These are phyloP conservation scores for Entelurus aequoreus DNA, from an alignment of 2,113 vertebrate species.

Conservation along the genomic window DNA sequence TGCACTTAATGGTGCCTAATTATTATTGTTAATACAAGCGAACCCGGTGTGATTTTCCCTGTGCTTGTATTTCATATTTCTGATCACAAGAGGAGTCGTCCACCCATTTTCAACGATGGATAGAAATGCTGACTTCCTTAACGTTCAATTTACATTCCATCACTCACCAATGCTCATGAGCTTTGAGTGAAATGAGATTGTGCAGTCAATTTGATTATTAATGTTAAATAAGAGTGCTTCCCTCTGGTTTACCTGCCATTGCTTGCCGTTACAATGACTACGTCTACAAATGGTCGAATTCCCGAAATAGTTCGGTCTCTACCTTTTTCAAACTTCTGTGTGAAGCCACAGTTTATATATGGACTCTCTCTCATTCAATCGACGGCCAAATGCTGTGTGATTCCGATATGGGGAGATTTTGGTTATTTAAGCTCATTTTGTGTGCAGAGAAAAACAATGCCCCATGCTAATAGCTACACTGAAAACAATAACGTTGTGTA, in stretches of 20 bases:
- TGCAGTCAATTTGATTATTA: too few species aligned
- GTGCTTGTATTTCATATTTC: not conserved
- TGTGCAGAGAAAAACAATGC: too few species aligned
- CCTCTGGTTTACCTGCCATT: not conserved
- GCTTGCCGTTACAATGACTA: not conserved
- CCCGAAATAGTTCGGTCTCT: too few species aligned
- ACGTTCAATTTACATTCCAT: conserved; percentile 6
- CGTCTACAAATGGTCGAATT: too few species aligned
- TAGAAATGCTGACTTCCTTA: conserved; percentile 6
- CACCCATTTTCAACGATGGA: not conserved
- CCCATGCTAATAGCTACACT: too few species aligned
- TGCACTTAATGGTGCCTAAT: not conserved
- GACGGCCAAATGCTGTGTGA: too few species aligned
- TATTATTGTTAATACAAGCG: not conserved
- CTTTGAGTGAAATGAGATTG: conserved; percentile 7
- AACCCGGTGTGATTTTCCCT: not conserved
- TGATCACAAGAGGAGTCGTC: not conserved
- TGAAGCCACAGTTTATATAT: too few species aligned
- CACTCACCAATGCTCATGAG: conserved; percentile 10
- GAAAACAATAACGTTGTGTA: too few species aligned
- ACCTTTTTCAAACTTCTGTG: too few species aligned
- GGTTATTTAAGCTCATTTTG: too few species aligned
- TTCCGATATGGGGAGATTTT: too few species aligned
- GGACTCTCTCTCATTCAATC: too few species aligned
- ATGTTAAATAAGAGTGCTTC: not conserved